These are phyloP conservation scores for Microdon myrmicae DNA, from an alignment of 2,888 invertebrate genomes.

Conservation along the genomic window DNA sequence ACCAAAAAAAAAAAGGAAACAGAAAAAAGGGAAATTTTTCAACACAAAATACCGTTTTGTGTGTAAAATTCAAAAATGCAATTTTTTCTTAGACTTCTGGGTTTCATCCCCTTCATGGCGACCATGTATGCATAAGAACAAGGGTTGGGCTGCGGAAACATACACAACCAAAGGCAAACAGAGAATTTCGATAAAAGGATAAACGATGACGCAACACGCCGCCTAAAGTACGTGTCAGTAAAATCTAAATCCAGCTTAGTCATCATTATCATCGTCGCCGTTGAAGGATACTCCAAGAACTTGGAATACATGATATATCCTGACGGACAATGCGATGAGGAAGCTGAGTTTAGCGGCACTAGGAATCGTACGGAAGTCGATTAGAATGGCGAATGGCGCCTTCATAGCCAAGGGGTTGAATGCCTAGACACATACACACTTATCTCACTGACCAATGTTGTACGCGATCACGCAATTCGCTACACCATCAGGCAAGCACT, in stretches of 20 bases:
- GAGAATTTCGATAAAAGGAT: conserved; percentile 29
- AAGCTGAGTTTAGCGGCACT: conserved; percentile 5
- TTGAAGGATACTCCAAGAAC: conserved; percentile 3
- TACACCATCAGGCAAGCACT: too few species aligned
- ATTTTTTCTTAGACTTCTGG: conserved; percentile 24
- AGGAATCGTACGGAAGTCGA: conserved; percentile 37
- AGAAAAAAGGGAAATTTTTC: conserved; percentile 24
- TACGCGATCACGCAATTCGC: conserved; percentile 42
- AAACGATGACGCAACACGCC: conserved; percentile 35
- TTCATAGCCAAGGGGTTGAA: conserved; percentile 44
- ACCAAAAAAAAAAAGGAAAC: conserved; percentile 25
- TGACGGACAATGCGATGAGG: conserved; percentile 15
- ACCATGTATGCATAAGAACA: conserved; percentile 45
- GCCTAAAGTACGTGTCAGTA: conserved; percentile 26
- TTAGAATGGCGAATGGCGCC: conserved; percentile 31
- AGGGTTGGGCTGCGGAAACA: conserved; percentile 28
- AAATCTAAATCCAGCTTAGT: conserved; percentile 25
- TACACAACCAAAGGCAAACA: conserved; percentile 3
- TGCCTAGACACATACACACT: conserved; percentile 25
- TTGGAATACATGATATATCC: conserved; percentile 26
- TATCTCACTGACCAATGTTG: conserved; percentile 42
- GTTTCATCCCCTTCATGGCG: conserved; percentile 26
- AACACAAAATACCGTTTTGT: conserved; percentile 21
- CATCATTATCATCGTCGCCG: conserved; percentile 22
- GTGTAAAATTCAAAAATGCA: conserved; percentile 48